phyloP scores from a whole-genome alignment of 1,140 invertebrate genomes.

The Lucilia cuprina region DNA sequence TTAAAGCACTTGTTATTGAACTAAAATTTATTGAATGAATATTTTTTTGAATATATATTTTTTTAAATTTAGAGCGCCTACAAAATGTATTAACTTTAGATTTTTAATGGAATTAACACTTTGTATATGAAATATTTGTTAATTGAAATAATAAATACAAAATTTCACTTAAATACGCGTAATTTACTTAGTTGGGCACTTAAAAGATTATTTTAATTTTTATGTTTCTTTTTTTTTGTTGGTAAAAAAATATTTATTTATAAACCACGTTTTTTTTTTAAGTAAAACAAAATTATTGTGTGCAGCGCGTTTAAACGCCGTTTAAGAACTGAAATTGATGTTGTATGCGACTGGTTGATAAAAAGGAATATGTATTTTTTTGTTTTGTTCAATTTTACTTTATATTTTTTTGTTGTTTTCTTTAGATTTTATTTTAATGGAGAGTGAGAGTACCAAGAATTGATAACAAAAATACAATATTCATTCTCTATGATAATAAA shows the following conservation, averaged over 20 bases:
- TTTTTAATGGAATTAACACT: no score
- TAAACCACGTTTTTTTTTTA: neutral
- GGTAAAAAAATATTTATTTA: neutral
- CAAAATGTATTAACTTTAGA: no score
- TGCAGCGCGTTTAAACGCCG: constrained; percentile 25
- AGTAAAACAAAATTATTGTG: neutral
- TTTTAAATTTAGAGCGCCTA: no score
- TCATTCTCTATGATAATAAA: neutral
- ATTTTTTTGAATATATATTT: no score
- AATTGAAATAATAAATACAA: no score
- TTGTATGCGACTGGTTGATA: neutral
- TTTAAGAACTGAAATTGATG: constrained; percentile 19
- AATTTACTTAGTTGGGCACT: no score
- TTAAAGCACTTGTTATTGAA: no score
- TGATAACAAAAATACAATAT: neutral
- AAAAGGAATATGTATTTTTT: constrained; percentile 17
- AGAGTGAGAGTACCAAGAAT: neutral
- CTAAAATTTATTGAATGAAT: no score
- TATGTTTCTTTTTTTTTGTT: neutral
- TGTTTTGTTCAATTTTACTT: neutral
- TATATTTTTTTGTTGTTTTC: neutral
- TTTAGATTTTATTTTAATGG: neutral
- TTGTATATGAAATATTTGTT: no score
- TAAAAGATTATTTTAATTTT: neutral
- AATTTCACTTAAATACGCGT: no score